A percentile compares a stretch with the other conserved stretches of the same genome.
These are phyloP conservation scores for Euwallacea fornicatus DNA, from an alignment of 1,140 invertebrate genomes.

Conservation along the genomic window DNA sequence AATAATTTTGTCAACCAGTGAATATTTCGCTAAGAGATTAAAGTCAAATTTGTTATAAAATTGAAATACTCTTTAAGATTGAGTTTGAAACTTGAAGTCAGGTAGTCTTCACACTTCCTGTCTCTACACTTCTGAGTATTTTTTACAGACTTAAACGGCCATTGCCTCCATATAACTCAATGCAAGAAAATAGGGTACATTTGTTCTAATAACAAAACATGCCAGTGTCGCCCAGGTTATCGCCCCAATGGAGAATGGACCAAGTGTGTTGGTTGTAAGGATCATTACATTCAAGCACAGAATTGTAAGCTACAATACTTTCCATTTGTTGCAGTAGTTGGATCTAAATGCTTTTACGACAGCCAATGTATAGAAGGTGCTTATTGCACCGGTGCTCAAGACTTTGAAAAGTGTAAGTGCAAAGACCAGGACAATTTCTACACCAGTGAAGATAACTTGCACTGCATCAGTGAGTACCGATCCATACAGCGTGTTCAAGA, in stretches of 20 bases:
- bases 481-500: too few species aligned
- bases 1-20: too few species aligned
- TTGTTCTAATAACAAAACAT: constrained; percentile 13
- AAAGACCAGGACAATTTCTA: constrained; percentile 19
- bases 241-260: constrained; percentile 1
- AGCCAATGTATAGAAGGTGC: constrained; percentile 30
- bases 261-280: constrained; percentile 23
- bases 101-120: too few species aligned
- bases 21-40: too few species aligned
- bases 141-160: constrained; percentile 13
- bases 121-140: too few species aligned
- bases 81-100: too few species aligned
- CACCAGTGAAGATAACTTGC: constrained; percentile 14
- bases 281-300: not conserved
- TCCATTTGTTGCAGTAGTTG: constrained; percentile 10
- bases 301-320: not conserved
- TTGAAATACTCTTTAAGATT: too few species aligned
- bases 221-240: constrained; percentile 14
- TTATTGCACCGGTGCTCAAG: constrained; percentile 15
- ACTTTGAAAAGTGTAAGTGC: constrained; percentile 13
- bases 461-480: constrained; percentile 4
- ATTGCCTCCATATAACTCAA: constrained; percentile 5
- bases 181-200: constrained; percentile 17
- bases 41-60: too few species aligned
- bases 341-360: constrained; percentile 24